Percentiles rank a stretch among this genome's conserved stretches.
phyloP scores from a whole-genome alignment of 2,797 vertebrate species.

The Notoglanidium macrostoma region DNA sequence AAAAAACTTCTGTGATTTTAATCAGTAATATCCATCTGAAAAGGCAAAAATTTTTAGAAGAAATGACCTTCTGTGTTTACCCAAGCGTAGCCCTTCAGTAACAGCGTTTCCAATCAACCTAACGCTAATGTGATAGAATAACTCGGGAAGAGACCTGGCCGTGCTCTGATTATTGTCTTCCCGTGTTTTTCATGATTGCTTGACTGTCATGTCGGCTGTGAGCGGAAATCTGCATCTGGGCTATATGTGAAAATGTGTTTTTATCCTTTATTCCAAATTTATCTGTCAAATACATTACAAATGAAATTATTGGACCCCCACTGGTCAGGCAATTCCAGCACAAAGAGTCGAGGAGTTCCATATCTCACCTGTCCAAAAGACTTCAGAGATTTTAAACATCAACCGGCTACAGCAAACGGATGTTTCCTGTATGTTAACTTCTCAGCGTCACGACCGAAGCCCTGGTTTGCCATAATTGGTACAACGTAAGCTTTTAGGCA shows the following conservation, averaged over 20 bases:
- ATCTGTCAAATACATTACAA: not conserved
- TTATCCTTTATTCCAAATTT: not conserved
- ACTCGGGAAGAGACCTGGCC: not conserved
- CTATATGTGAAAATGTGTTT: not conserved
- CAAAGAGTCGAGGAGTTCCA: not conserved
- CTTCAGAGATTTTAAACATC: not conserved
- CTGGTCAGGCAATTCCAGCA: not conserved
- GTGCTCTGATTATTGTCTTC: not conserved
- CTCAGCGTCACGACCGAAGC: not conserved
- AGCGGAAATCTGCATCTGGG: not conserved
- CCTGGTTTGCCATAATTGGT: not conserved
- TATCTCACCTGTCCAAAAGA: not conserved
- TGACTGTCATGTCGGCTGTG: not conserved
- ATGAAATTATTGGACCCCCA: not conserved
- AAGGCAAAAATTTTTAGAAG: not conserved
- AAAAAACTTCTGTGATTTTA: constrained; percentile 1
- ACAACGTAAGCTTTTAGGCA: not conserved
- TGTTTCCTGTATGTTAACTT: not conserved
- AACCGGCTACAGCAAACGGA: not conserved
- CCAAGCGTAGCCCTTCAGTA: not conserved
- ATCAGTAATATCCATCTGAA: constrained; percentile 1
- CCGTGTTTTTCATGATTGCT: not conserved
- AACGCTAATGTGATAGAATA: not conserved
- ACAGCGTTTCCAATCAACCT: not conserved
- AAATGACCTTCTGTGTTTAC: not conserved